A percentile compares a stretch with the other conserved stretches of the same genome.
phyloP scores from a whole-genome alignment of 2,888 invertebrate species.

The Linnaemya vulpina region DNA sequence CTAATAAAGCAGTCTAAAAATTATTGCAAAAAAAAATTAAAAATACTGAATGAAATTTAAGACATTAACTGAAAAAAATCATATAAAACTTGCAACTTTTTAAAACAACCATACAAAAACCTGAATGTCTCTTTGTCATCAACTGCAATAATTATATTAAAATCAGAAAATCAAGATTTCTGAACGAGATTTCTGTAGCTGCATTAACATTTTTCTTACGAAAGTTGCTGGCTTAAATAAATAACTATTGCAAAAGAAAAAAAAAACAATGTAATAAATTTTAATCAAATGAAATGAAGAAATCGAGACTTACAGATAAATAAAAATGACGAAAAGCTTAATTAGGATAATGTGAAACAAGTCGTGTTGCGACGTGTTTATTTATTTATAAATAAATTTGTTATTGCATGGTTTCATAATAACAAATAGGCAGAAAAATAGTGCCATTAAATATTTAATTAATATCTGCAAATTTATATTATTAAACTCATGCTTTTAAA shows the following conservation, averaged over 20 bases:
- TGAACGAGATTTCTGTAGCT: slow-evolving; percentile 15
- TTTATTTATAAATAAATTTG: background rate
- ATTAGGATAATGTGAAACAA: background rate
- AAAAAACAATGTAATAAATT: slow-evolving; percentile 8
- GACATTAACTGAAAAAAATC: slow-evolving; percentile 28
- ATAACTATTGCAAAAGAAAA: background rate
- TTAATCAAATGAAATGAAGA: background rate
- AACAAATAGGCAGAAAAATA: too few species aligned
- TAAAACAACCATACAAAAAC: slow-evolving; percentile 22
- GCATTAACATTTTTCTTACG: background rate
- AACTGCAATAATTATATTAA: slow-evolving; percentile 34
- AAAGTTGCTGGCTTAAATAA: background rate
- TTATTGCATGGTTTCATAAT: too few species aligned
- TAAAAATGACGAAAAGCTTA: background rate
- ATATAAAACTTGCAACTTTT: background rate
- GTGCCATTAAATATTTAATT: too few species aligned
- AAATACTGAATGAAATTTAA: slow-evolving; percentile 41
- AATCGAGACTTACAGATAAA: background rate
- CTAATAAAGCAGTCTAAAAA: slow-evolving; percentile 12
- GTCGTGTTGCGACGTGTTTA: background rate
- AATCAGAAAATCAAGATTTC: slow-evolving; percentile 28
- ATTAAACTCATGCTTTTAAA: too few species aligned
- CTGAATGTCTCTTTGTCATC: slow-evolving; percentile 27
- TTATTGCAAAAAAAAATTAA: background rate
- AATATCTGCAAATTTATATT: too few species aligned